These are phyloP conservation scores for Anneissia japonica DNA, from an alignment of 35 echinoderm and acorn worm genomes.

Conservation along the genomic window DNA sequence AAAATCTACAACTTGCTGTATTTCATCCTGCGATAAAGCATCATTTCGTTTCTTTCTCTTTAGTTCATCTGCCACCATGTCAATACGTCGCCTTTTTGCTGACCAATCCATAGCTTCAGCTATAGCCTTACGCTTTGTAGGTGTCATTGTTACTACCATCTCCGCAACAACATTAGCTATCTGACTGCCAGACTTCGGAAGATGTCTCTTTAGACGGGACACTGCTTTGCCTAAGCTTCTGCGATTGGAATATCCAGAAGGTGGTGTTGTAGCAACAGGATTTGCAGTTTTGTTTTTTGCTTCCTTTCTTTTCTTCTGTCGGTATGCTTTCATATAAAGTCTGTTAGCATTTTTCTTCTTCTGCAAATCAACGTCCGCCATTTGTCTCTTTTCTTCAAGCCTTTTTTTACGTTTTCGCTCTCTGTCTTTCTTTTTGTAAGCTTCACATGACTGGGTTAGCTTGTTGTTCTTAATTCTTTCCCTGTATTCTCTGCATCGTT, in stretches of 20 bases:
- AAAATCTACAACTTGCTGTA: slow-evolving; percentile 9
- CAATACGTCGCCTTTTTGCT: neutral
- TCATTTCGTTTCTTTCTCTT: slow-evolving; percentile 12
- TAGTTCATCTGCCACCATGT: too few relatives aligned
- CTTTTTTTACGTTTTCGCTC: neutral
- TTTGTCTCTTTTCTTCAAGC: too few relatives aligned
- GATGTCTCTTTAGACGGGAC: neutral
- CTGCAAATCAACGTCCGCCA: too few relatives aligned
- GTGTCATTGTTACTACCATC: neutral
- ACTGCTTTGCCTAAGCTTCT: neutral
- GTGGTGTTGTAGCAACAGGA: too few relatives aligned
- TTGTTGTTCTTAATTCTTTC: neutral
- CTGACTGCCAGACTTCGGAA: neutral
- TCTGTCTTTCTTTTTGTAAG: neutral
- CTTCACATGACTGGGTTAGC: neutral
- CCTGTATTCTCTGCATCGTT: neutral
- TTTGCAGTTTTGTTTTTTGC: neutral
- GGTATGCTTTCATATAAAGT: too few relatives aligned
- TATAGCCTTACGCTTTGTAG: neutral
- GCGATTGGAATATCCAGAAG: neutral
- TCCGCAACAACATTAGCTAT: neutral
- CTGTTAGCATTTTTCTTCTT: too few relatives aligned
- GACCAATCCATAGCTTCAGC: neutral
- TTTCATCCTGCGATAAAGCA: neutral
- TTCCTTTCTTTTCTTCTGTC: neutral